These are phyloP conservation scores for Tetramorium alpestre DNA, from an alignment of 1,140 invertebrate genomes.

Conservation along the genomic window DNA sequence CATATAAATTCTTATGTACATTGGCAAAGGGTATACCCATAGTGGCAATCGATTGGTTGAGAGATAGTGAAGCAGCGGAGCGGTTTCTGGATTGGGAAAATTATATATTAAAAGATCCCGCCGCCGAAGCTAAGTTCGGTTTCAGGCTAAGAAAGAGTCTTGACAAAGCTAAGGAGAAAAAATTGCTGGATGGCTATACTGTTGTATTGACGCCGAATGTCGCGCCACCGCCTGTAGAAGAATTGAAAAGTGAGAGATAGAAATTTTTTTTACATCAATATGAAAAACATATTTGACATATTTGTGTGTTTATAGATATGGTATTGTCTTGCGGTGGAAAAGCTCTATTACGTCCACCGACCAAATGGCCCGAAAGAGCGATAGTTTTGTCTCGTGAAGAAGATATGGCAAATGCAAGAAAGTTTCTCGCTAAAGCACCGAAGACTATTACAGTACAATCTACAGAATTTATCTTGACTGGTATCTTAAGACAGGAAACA, in stretches of 20 bases:
- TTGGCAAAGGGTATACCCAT: constrained; percentile 83
- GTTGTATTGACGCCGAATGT: constrained; percentile 84
- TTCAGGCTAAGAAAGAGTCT: constrained; percentile 83
- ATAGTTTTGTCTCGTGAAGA: constrained; percentile 81
- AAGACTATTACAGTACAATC: constrained; percentile 80
- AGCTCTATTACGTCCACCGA: constrained; percentile 75
- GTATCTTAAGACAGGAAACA: constrained; percentile 83
- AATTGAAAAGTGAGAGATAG: constrained; percentile 83
- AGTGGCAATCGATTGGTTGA: constrained; percentile 83
- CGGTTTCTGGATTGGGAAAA: constrained; percentile 79
- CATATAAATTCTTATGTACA: constrained; percentile 85
- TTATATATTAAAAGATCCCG: constrained; percentile 83
- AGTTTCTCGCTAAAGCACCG: constrained; percentile 78
- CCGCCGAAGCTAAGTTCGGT: constrained; percentile 81
- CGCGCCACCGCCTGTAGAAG: constrained; percentile 79
- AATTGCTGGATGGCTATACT: constrained; percentile 80
- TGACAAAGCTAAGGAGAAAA: constrained; percentile 75
- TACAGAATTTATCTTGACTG: constrained; percentile 84
- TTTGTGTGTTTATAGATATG: constrained; percentile 81
- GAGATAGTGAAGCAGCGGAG: constrained; percentile 74
- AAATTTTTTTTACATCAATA: not conserved
- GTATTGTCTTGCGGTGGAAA: constrained; percentile 81
- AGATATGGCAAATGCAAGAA: constrained; percentile 79
- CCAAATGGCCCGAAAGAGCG: constrained; percentile 78
- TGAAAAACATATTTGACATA: constrained; percentile 24